phyloP scores from a whole-genome alignment of 2,888 invertebrate genomes.

The Lochmaea crataegi region DNA sequence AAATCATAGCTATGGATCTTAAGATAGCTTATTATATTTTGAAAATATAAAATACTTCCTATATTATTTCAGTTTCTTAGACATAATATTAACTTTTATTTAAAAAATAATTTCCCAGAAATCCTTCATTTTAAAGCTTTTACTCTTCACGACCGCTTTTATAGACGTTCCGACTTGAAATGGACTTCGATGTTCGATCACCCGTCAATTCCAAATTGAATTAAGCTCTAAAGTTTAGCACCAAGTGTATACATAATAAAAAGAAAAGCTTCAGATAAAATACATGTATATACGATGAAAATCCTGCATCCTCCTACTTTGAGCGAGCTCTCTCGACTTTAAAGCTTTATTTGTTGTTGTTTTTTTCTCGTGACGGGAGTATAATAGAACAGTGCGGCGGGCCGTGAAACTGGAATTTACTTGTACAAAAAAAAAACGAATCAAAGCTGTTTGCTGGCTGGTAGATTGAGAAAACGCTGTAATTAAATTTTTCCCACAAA shows the following conservation, averaged over 20 bases:
- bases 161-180: slow-evolving; percentile 46
- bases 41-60: too few species aligned
- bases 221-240: slow-evolving; percentile 46
- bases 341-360: slow-evolving; percentile 16
- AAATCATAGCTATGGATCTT: too few species aligned
- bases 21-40: too few species aligned
- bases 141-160: slow-evolving; percentile 53
- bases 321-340: slow-evolving; percentile 23
- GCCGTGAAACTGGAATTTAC: slow-evolving; percentile 29
- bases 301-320: slow-evolving; percentile 24
- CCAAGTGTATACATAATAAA: slow-evolving; percentile 41
- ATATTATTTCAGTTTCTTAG: slow-evolving; percentile 2
- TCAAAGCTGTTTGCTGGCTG: neutral
- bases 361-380: slow-evolving; percentile 2
- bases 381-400: slow-evolving; percentile 30
- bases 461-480: slow-evolving; percentile 12
- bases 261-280: slow-evolving; percentile 35
- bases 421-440: slow-evolving; percentile 23
- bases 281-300: slow-evolving; percentile 29
- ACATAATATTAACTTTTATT: neutral
- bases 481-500: slow-evolving; percentile 19
- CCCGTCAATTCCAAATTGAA: slow-evolving; percentile 48
- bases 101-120: neutral
- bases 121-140: slow-evolving; percentile 58
- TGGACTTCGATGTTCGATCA: slow-evolving; percentile 49